Conservation (phyloP, 2,797 vertebrate species). For the Pseudochirops corinnae region DNA sequence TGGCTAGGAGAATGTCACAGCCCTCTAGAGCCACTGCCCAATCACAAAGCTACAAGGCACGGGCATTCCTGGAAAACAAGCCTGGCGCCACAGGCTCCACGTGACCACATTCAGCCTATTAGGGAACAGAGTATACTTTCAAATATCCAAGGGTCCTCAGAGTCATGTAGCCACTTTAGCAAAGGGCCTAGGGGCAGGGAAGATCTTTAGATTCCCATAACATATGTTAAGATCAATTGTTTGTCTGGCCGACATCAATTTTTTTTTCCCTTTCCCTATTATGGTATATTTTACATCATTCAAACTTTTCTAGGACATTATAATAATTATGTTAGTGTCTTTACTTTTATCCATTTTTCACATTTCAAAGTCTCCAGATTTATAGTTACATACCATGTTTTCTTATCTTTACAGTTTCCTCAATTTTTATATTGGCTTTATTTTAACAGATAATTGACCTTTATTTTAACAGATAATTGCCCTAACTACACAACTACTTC, state of each 20-base stretch:
- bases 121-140: too few species aligned
- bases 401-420: background rate
- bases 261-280: background rate
- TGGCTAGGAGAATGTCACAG: too few species aligned
- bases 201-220: too few species aligned
- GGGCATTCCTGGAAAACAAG: too few species aligned
- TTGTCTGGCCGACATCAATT: background rate
- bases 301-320: background rate
- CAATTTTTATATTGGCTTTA: background rate
- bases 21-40: too few species aligned
- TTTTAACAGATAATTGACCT: too few species aligned
- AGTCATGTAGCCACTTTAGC: too few species aligned
- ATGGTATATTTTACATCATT: background rate
- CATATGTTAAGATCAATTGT: background rate
- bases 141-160: too few species aligned
- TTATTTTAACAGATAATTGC: background rate
- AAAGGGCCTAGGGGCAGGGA: too few species aligned
- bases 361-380: background rate
- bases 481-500: background rate
- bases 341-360: background rate
- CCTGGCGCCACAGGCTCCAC: too few species aligned
- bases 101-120: too few species aligned
- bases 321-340: background rate
- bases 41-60: too few species aligned
- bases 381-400: background rate